Evolutionary conservation across 2,113 vertebrate genomes (phyloP), one percentile per base, ranked within the genome.

Genomic region (Lota lota): DNA sequence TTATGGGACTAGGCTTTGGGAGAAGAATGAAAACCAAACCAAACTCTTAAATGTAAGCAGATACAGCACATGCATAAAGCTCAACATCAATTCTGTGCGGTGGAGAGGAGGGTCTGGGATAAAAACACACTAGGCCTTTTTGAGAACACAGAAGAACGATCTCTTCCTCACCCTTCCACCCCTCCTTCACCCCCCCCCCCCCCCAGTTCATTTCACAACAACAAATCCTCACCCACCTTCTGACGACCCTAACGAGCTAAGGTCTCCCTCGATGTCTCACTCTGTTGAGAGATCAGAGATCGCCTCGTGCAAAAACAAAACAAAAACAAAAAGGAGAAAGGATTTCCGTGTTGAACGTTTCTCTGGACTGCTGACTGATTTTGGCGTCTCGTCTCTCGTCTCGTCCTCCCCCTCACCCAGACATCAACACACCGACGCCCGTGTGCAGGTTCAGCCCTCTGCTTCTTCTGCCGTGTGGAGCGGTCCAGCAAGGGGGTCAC

Each of bases 1-100:
- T 86, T 58, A 85, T 84, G 87, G 83, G 76, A 83, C 80, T 83
- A 82, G 78, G 82, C 88, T 92, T 89, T 88, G 80, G 88, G 85
- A 83, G 78, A 80, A 77, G 63, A 85, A 85, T 82, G 73, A 59
- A 61, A 19, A 61, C 65, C 71, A 51, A 60, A 61, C 22, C 15
- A 63, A 40, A 22, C 53, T 64, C 10, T 66, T 20, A 63, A 57
- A 73, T 62, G 61, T 66, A 63, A 82, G 76, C 51, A 70, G 65
- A 82, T 81, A 85, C 79, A 86, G 80, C 83, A 86, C 80, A 81
- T 84, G 80, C 79, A 77, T 83, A 81, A 84, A 82, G 82, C 77
- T 85, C 69, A 85, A 84, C 69, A 71, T 50, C 75, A 82, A 75
- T 72, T 79, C 59, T 65, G 60, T 76, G 77, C 68, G 75, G 67